Evolutionary conservation across 1,140 invertebrate genomes (phyloP).

Genomic region (Parapsyche elsis): DNA sequence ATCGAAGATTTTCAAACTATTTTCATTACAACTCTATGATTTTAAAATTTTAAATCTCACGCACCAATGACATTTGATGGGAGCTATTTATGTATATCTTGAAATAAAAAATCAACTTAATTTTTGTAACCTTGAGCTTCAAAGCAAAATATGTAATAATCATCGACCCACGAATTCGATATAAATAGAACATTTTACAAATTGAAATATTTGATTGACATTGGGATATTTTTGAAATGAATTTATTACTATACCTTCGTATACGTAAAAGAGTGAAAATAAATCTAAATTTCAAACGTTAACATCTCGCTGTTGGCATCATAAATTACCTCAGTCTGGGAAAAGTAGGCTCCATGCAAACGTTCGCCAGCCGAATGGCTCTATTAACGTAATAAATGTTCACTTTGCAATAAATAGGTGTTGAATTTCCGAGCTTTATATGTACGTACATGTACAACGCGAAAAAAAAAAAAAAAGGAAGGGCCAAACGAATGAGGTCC

Average conservation of each 20-base stretch:
- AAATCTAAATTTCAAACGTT: not conserved
- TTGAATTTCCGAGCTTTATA: conserved; percentile 23
- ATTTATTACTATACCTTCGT: too few relatives aligned
- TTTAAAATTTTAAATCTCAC: too few relatives aligned
- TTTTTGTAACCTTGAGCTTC: too few relatives aligned
- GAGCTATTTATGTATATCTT: too few relatives aligned
- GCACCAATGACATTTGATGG: too few relatives aligned
- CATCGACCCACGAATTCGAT: too few relatives aligned
- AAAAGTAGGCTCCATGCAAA: not conserved
- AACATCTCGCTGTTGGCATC: not conserved
- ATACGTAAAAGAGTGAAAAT: not conserved
- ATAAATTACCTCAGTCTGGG: not conserved
- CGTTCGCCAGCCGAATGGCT: conserved; percentile 12
- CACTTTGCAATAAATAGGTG: conserved; percentile 32
- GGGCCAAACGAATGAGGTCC: not conserved
- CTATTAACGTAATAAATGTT: conserved; percentile 34
- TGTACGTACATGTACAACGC: not conserved
- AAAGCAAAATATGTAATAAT: too few relatives aligned
- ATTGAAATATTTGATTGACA: not conserved
- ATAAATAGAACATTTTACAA: too few relatives aligned
- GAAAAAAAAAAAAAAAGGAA: not conserved
- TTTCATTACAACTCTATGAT: too few relatives aligned
- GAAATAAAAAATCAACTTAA: too few relatives aligned
- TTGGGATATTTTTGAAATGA: not conserved
- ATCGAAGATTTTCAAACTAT: too few relatives aligned